Conservation (phyloP, 2,113 vertebrate genomes). For the Chamaea fasciata region DNA sequence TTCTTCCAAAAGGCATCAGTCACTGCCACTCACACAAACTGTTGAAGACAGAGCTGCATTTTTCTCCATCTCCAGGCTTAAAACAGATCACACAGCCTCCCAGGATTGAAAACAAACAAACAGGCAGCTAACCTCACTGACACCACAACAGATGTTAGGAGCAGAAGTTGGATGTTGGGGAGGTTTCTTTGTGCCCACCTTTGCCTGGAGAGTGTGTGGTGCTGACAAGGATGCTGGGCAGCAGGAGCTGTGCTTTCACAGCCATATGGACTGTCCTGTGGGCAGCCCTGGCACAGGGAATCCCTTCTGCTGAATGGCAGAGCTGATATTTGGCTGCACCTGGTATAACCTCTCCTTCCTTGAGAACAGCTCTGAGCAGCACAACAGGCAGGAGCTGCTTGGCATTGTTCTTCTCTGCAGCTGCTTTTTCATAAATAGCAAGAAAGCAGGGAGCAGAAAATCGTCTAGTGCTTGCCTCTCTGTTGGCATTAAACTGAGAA, state of each 20-base stretch:
- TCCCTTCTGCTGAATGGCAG: background rate
- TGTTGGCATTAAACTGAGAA: background rate
- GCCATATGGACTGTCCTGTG: accelerated
- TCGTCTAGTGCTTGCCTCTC: background rate
- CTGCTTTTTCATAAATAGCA: background rate
- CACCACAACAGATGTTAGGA: slow-evolving; percentile 10
- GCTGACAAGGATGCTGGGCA: background rate
- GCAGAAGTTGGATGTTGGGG: background rate
- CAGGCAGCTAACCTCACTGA: slow-evolving; percentile 16
- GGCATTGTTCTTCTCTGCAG: background rate
- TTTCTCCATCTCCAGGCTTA: background rate
- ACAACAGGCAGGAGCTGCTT: background rate
- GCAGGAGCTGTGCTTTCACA: background rate
- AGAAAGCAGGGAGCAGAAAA: background rate
- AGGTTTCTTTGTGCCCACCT: background rate
- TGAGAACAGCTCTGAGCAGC: background rate
- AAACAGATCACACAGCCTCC: slow-evolving; percentile 19
- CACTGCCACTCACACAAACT: slow-evolving; percentile 18
- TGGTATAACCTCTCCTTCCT: background rate
- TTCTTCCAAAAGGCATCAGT: slow-evolving; percentile 49
- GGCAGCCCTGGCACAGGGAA: background rate
- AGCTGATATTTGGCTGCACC: background rate
- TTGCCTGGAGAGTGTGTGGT: background rate
- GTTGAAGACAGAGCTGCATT: background rate
- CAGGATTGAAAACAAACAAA: slow-evolving; percentile 33